Base-by-base conservation (phyloP, 2,113 vertebrate genomes). In the Sialia sialis region DNA sequence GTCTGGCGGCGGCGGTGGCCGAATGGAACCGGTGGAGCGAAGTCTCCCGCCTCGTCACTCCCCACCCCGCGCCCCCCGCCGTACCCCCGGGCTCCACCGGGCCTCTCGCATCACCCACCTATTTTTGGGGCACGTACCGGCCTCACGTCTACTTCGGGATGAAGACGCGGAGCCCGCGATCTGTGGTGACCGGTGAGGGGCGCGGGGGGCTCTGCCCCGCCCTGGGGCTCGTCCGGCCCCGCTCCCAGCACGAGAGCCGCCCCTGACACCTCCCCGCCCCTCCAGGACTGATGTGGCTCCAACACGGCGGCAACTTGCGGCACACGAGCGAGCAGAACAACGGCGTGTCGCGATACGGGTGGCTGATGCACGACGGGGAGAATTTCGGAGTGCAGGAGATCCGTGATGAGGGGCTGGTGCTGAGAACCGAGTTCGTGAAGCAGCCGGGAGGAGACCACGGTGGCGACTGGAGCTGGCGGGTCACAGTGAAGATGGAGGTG, bases 141-240 rank as follows among this genome's bases (percentile, higher is more conserved):
- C 99, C 99, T 6, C 99, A 99, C 78, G 98, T 99, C 25, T 99
- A 99, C 94, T 99, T 99, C 55, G 99, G 99, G 51, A 99, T 99
- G 99, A 99, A 99, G 97, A 99, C 99, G 8, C 98, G 99, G 91
- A 99, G 98, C 96, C 98, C 98, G 1, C 97, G 90, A 16, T 98
- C 99, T 3, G 97, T 98, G 12, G 98, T 99, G 51, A 98, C 98
- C 84, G 99, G 99, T 99, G 82, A 85, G 58, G 62, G 52, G 74
- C 34, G 43, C 46, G 23, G 51, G 49, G 58, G 29, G 43, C 64
- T 70, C 48, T 6, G 52, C 19, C 52, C 51, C 36, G 43, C 7
- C 54, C 68, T 19, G 63, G 70, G 84, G 69, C 49, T 48, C 39
- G 32, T 9, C 36, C 29, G 25, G 60, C 43, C 39, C 77, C 22